A percentile compares a stretch with the other conserved stretches of the same genome.
These are phyloP conservation scores for Macropodus opercularis DNA, from an alignment of 2,797 vertebrate genomes.

Conservation along the genomic window DNA sequence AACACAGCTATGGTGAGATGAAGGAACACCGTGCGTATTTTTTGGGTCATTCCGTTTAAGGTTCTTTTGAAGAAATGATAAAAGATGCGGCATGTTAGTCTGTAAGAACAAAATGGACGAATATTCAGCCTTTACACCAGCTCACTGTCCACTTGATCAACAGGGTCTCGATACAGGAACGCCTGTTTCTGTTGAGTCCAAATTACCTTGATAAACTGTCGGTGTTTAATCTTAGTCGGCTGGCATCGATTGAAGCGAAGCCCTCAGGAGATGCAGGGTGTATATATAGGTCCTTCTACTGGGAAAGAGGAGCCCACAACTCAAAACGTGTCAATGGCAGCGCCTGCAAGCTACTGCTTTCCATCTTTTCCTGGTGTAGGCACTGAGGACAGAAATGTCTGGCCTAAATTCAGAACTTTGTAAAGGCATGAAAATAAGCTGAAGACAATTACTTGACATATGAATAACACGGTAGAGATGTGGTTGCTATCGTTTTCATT, in stretches of 20 bases:
- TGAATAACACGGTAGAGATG: constrained; percentile 10
- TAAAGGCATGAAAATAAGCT: constrained; percentile 37
- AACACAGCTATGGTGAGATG: constrained; percentile 34
- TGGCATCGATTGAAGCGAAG: constrained; percentile 53
- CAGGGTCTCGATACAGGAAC: constrained; percentile 22
- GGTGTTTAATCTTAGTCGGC: constrained; percentile 49
- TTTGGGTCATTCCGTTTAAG: constrained; percentile 46
- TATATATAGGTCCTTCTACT: constrained; percentile 47
- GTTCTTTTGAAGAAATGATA: constrained; percentile 16
- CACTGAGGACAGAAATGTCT: constrained; percentile 45
- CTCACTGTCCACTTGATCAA: constrained; percentile 27
- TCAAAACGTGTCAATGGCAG: constrained; percentile 65
- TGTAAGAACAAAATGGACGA: not conserved
- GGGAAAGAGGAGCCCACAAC: constrained; percentile 51
- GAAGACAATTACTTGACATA: constrained; percentile 28
- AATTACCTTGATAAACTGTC: constrained; percentile 53
- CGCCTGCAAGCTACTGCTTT: constrained; percentile 56
- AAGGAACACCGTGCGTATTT: constrained; percentile 37
- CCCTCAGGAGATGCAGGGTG: constrained; percentile 43
- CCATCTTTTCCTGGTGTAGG: constrained; percentile 27
- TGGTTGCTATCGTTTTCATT: not conserved
- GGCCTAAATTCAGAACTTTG: constrained; percentile 62
- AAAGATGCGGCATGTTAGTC: not conserved
- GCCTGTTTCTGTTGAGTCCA: constrained; percentile 14
- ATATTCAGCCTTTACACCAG: constrained; percentile 20